Evolutionary conservation across 2,797 vertebrate species (phyloP), one percentile per base, ranked within the genome.

Genomic region (Pelodytes ibericus): DNA sequence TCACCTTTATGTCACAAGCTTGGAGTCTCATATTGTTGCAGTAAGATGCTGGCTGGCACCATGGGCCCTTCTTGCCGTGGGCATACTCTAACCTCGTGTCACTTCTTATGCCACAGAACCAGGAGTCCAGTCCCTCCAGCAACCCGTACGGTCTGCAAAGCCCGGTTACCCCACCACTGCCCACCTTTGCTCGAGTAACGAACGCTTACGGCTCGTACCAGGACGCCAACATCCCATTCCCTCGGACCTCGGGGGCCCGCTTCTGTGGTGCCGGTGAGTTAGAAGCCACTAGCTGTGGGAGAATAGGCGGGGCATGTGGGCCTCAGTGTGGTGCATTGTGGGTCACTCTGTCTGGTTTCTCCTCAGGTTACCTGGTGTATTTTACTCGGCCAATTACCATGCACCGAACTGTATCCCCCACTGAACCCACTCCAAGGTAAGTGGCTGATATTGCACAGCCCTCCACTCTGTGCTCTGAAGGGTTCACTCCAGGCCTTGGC

Each of bases 191-290:
- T 3, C 92, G 97, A 0, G 97, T 95, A 80, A 94, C 92, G 84
- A 98, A 97, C 72, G 95, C 96, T 0, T 99, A 99, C 1, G 97
- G 97, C 11, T 99, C 97, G 7, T 99, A 99, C 79, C 97, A 91
- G 80, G 97, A 99, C 30, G 95, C 97, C 16, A 99, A 99, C 84
- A 96, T 99, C 84, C 97, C 97, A 0, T 99, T 99, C 80, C 97
- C 97, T 26, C 93, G 97, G 11, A 99, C 97, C 2, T 99, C 96
- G 0, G 97, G 97, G 26, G 97, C 97, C 33, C 94, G 97, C 61
- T 99, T 99, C 86, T 99, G 96, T 71, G 96, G 96, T 75, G 95
- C 94, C 90, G 94, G 94, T 95, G 39, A 72, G 70, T 29, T 11
- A 44, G 41, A 10, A 10, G 33, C n/a, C n/a, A n/a, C n/a, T n/a